Evolutionary conservation across 2,888 invertebrate genomes (phyloP).

Genomic region (Lasioglossum leucozonium): DNA sequence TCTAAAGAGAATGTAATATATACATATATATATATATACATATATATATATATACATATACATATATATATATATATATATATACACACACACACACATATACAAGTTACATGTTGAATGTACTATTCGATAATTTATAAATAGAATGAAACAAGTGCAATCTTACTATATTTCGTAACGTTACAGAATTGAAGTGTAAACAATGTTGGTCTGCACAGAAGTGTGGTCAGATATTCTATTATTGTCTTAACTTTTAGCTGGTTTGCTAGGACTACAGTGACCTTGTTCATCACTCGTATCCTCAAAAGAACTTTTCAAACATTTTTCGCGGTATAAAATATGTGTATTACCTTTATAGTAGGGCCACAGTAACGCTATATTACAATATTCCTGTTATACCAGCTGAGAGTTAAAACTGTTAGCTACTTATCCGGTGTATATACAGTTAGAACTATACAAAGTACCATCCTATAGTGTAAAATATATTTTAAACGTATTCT

Average conservation of each 20-base stretch:
- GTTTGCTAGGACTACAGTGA: background rate
- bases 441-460: conserved; percentile 29
- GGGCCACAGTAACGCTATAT: background rate
- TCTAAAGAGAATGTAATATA: conserved; percentile 46
- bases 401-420: conserved; percentile 24
- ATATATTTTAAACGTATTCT: conserved; percentile 54
- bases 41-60: conserved; percentile 13
- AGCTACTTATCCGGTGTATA: conserved; percentile 30
- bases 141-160: conserved; percentile 42
- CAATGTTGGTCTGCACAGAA: conserved; percentile 19
- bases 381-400: background rate
- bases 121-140: conserved; percentile 43
- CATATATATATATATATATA: conserved; percentile 6
- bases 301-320: background rate
- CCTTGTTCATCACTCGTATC: background rate
- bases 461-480: conserved; percentile 29
- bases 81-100: background rate
- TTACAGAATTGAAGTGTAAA: conserved; percentile 31
- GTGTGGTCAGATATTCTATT: conserved; percentile 35
- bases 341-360: background rate
- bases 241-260: conserved; percentile 23
- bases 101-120: conserved; percentile 30
- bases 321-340: background rate
- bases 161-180: conserved; percentile 35
- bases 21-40: conserved; percentile 14